These are phyloP conservation scores for Glyphotaelius pellucidus DNA, from an alignment of 2,888 invertebrate genomes.

Conservation along the genomic window DNA sequence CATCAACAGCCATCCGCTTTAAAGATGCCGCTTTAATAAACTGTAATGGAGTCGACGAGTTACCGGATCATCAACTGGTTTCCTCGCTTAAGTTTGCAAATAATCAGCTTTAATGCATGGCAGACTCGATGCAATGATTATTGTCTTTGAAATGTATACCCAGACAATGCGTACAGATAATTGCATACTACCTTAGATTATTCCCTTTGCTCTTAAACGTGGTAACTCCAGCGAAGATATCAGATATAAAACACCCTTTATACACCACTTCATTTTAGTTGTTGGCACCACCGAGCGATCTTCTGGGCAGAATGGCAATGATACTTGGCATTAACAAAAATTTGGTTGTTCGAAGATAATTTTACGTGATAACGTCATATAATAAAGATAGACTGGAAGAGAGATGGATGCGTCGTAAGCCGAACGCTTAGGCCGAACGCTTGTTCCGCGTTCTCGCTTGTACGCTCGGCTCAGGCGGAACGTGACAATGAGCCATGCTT, in stretches of 20 bases:
- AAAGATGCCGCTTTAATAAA: not conserved
- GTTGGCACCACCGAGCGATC: not conserved
- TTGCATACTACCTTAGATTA: not conserved
- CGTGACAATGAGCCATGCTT: too few relatives aligned
- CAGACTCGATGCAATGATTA: not conserved
- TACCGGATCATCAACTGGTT: not conserved
- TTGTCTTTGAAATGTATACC: not conserved
- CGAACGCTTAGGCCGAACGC: too few relatives aligned
- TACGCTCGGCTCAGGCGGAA: too few relatives aligned
- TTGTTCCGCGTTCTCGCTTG: too few relatives aligned
- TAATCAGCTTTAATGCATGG: not conserved
- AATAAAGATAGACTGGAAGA: too few relatives aligned
- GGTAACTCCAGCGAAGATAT: not conserved
- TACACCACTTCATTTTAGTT: too few relatives aligned
- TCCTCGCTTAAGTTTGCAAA: not conserved
- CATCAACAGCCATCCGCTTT: not conserved
- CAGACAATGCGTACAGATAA: not conserved
- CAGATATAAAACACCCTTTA: not conserved
- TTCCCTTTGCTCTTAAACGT: not conserved
- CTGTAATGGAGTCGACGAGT: not conserved
- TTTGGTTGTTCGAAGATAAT: too few relatives aligned
- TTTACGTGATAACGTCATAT: too few relatives aligned
- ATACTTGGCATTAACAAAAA: not conserved
- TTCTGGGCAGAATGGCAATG: not conserved
- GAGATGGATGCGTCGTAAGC: too few relatives aligned